Base-by-base conservation (phyloP, 2,797 vertebrate genomes). In the Mormyrus proboscirostris region DNA sequence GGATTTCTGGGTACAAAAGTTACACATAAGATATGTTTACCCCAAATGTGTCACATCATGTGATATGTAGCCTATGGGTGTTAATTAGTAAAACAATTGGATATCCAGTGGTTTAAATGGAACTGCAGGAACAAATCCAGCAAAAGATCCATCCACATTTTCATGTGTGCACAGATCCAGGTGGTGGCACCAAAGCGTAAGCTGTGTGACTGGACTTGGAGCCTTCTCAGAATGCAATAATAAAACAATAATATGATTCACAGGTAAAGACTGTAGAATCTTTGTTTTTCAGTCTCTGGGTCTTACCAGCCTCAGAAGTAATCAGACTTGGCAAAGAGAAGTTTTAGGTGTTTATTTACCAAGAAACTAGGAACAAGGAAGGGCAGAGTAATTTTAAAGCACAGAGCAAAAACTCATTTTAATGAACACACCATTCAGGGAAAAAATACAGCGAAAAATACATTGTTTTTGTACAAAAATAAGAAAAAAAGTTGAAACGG, bases 271-370 rank as follows among this genome's bases (percentile, higher is more conserved):
- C 73, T 44, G 41, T 79, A n/a, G 73, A 79, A 44, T 79, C 73
- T 19, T 79, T 79, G 73, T 47, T 44, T 79, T 79, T 47, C 73
- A 44, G 73, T 47, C 73, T 79, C 33, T 79, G 73, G 73, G 41
- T 79, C 73, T 44, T 44, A n/a, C 73, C 73, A 47, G 73, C 73
- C 19, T 79, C 73, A 41, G 73, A 79, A 79, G 73, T 79, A 41
- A 47, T 79, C 33, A 79, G 73, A 41, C 73, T 79, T 79, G 73
- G 41, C 73, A 79, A 79, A 79, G 41, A 79, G 41, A 41, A 16
- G 38, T 79, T 73, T 73, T 47, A 79, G 44, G 73, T 47, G 41
- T 79, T 79, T 79, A 79, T 79, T 79, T 79, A 79, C 73, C 73
- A 79, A 22, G n/a, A 7, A 22, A 62, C 59, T 25, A 44, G 38